These are phyloP conservation scores for Clarias gariepinus DNA, from an alignment of 2,113 vertebrate genomes.

Conservation along the genomic window DNA sequence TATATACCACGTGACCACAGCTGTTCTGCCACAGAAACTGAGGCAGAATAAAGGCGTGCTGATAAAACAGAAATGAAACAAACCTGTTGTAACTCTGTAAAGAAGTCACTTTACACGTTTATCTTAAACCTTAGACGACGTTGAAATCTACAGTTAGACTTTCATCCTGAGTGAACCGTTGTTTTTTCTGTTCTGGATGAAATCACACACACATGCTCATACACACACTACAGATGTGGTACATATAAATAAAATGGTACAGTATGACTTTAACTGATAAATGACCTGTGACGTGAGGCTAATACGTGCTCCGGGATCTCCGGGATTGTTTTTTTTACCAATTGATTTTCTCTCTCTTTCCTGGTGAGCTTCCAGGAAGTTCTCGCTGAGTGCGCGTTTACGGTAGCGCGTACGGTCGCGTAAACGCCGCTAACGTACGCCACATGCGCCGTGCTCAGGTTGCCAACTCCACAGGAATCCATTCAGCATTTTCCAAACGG, in stretches of 20 bases:
- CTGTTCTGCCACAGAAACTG: too few species aligned
- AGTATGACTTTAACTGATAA: conserved; percentile 46
- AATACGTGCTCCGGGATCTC: conserved; percentile 52
- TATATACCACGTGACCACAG: too few species aligned
- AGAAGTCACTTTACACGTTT: not conserved
- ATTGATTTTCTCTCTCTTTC: conserved; percentile 37
- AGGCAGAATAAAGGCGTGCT: not conserved
- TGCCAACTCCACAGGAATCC: conserved; percentile 61
- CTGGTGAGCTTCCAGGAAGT: conserved; percentile 58
- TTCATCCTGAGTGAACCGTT: not conserved
- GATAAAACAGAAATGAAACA: not conserved
- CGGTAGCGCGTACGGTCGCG: conserved; percentile 55
- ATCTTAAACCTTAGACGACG: not conserved
- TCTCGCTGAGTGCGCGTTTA: conserved; percentile 36
- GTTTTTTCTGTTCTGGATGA: not conserved
- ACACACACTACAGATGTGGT: conserved; percentile 6
- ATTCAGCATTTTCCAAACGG: conserved; percentile 58
- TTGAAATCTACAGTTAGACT: not conserved
- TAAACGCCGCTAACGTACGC: conserved; percentile 60
- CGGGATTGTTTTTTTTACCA: conserved; percentile 50
- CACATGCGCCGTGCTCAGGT: conserved; percentile 55
- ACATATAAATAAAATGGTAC: not conserved
- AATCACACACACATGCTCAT: not conserved
- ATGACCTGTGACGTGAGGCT: conserved; percentile 56
- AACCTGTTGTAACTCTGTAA: not conserved